Percentiles rank a stretch among this genome's conserved stretches.
These are phyloP conservation scores for Philopotamus ludificatus DNA, from an alignment of 1,140 invertebrate genomes.

Conservation along the genomic window DNA sequence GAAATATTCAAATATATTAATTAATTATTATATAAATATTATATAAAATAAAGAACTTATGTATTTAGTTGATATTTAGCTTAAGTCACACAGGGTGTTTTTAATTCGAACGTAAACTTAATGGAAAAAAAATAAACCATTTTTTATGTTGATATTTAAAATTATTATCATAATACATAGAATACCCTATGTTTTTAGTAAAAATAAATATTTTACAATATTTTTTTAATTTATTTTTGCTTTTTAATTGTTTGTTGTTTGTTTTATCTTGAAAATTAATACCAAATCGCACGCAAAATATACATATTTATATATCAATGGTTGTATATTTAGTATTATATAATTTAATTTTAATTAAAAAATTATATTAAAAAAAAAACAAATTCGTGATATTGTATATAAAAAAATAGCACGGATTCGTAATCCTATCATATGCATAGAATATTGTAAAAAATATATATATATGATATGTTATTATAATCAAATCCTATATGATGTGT, in stretches of 20 bases:
- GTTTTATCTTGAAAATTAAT: background rate
- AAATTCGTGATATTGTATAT: background rate
- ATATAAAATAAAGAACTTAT: slow-evolving; percentile 18
- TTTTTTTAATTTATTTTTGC: background rate
- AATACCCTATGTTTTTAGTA: too few species aligned
- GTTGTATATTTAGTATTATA: slow-evolving; percentile 18
- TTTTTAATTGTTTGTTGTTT: background rate
- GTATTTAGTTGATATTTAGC: slow-evolving; percentile 28
- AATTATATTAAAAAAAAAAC: background rate
- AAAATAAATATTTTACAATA: too few species aligned
- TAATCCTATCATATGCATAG: background rate
- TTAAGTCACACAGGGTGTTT: slow-evolving; percentile 32
- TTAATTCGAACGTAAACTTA: slow-evolving; percentile 13
- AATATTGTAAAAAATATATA: slow-evolving; percentile 10
- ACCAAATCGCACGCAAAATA: slow-evolving; percentile 18
- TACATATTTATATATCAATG: slow-evolving; percentile 18
- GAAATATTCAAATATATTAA: background rate
- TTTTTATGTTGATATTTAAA: background rate
- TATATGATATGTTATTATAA: background rate
- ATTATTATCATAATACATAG: background rate
- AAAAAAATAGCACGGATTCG: background rate
- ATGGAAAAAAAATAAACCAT: background rate
- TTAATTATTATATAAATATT: slow-evolving; percentile 6
- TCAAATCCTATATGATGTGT: background rate
- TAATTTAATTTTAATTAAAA: slow-evolving; percentile 14